Conservation (phyloP, 1,140 invertebrate species). For the Rhizoglyphus robini region DNA sequence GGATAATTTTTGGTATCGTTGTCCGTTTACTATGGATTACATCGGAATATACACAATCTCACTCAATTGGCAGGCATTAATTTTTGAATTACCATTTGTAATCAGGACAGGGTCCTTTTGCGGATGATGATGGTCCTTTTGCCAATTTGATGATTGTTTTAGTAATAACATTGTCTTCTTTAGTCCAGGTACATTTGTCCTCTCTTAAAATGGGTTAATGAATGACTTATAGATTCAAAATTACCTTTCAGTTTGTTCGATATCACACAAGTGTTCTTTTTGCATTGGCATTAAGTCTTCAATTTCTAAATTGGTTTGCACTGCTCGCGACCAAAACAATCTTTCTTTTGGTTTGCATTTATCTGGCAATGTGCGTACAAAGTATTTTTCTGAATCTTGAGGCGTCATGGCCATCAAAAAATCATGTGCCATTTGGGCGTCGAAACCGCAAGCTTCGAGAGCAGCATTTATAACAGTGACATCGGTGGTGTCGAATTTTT, state of each 20-base stretch:
- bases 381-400: constrained; percentile 24
- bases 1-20: constrained; percentile 22
- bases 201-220: no score
- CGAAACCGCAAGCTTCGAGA: constrained; percentile 69
- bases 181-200: constrained; percentile 27
- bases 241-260: no score
- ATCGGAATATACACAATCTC: no score
- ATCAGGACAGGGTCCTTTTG: no score
- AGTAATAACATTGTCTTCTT: constrained; percentile 24
- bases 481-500: constrained; percentile 55
- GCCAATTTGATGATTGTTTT: constrained; percentile 18
- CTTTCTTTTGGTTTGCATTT: not conserved
- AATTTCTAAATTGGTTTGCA: not conserved
- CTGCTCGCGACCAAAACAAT: not conserved
- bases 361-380: constrained; percentile 8
- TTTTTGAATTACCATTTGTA: no score
- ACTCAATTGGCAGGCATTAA: no score
- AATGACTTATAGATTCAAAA: no score
- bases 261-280: no score
- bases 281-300: not conserved
- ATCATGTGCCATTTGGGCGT: constrained; percentile 51
- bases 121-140: constrained; percentile 17
- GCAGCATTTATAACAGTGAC: constrained; percentile 65
- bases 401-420: constrained; percentile 29
- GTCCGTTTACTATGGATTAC: no score